These are phyloP conservation scores for Artemia sinica DNA, from an alignment of 2,888 invertebrate species.

Conservation along the genomic window DNA sequence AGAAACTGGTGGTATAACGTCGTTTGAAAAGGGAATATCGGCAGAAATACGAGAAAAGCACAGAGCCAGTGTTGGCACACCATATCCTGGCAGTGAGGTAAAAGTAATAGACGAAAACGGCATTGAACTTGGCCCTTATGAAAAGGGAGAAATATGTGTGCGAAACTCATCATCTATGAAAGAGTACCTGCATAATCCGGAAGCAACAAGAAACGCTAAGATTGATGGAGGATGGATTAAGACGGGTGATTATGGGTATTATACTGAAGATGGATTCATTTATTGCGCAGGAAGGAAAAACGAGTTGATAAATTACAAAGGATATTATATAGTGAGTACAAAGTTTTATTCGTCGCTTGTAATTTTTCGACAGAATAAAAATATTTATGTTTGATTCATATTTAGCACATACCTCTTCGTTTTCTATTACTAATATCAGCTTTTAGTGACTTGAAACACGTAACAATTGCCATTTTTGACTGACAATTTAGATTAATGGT, in stretches of 20 bases:
- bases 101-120: neutral
- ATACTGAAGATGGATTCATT: constrained; percentile 6
- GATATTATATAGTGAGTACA: neutral
- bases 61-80: neutral
- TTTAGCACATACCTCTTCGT: no score
- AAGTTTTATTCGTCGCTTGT: no score
- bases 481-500: no score
- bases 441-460: no score
- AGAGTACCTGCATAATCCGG: neutral
- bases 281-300: neutral
- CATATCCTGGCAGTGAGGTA: neutral
- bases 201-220: neutral
- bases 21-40: neutral
- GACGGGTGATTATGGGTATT: neutral
- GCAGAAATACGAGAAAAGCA: neutral
- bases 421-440: no score
- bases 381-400: no score
- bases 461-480: no score
- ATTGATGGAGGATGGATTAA: constrained; percentile 1
- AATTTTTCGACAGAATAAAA: no score
- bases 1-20: neutral
- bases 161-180: neutral
- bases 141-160: constrained; percentile 2
- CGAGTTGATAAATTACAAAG: neutral
- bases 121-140: neutral